phyloP scores from a whole-genome alignment of 2,113 vertebrate species.

The Mobula hypostoma region DNA sequence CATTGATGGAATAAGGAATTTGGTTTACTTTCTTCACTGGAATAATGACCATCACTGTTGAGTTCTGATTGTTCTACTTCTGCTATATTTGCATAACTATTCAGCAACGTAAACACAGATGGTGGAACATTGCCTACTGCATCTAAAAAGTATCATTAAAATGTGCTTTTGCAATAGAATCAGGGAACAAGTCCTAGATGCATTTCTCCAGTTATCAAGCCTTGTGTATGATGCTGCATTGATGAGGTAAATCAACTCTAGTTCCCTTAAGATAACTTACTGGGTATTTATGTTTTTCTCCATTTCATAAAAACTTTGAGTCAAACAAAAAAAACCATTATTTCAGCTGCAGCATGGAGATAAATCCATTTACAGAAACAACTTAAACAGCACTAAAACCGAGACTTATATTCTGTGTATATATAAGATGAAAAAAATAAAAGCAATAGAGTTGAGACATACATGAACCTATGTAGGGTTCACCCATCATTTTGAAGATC shows the following conservation, averaged over 20 bases:
- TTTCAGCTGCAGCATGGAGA: background rate
- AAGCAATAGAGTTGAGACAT: background rate
- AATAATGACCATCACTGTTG: background rate
- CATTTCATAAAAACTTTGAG: background rate
- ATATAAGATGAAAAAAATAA: background rate
- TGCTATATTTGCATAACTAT: background rate
- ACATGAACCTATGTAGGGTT: background rate
- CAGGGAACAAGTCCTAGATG: background rate
- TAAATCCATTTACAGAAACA: constrained; percentile 14
- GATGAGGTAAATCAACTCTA: constrained; percentile 7
- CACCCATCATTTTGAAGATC: background rate
- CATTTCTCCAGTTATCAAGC: constrained; percentile 10
- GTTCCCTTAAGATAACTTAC: background rate
- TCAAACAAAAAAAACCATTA: background rate
- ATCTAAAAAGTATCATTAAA: background rate
- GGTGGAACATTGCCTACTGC: constrained; percentile 26
- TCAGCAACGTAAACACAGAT: background rate
- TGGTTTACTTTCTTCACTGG: background rate
- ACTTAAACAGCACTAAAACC: background rate
- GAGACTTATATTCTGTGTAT: background rate
- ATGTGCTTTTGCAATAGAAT: background rate
- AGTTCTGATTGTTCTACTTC: background rate
- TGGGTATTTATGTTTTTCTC: background rate
- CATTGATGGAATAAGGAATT: background rate
- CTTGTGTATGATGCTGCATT: constrained; percentile 14